Conservation (phyloP, 2,113 vertebrate species). For the Cyphomyrus discorhynchus region DNA sequence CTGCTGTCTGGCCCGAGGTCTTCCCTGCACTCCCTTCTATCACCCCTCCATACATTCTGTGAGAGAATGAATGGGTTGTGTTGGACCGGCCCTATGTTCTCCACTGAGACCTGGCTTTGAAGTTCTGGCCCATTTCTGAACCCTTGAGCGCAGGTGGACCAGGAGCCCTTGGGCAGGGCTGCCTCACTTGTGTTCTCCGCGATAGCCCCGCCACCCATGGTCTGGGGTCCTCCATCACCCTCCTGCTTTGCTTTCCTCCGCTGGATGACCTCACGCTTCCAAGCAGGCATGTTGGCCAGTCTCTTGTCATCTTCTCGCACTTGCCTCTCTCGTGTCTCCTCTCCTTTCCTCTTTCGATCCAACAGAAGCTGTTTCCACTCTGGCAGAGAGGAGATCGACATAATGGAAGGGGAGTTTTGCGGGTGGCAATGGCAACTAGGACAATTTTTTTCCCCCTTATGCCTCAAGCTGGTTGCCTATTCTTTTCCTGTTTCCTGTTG, state of each 20-base stretch:
- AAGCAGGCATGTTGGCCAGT: constrained; percentile 75
- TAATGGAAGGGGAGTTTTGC: constrained; percentile 28
- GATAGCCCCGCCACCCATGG: constrained; percentile 30
- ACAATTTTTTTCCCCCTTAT: neutral
- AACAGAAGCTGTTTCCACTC: constrained; percentile 81
- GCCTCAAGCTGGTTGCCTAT: neutral
- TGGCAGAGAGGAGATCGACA: constrained; percentile 67
- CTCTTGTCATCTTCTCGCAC: constrained; percentile 70
- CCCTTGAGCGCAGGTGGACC: constrained; percentile 25
- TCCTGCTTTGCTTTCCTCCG: constrained; percentile 69
- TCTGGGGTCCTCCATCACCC: constrained; percentile 27
- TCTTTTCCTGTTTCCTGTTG: constrained; percentile 6
- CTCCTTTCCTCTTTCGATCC: constrained; percentile 72
- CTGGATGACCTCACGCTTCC: constrained; percentile 80
- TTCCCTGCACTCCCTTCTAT: neutral
- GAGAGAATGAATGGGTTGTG: constrained; percentile 74
- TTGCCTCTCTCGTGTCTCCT: constrained; percentile 64
- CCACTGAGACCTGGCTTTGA: constrained; percentile 53
- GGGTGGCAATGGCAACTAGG: neutral
- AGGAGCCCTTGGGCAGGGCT: constrained; percentile 34
- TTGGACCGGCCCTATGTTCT: constrained; percentile 69
- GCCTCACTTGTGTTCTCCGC: constrained; percentile 41
- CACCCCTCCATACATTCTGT: constrained; percentile 52
- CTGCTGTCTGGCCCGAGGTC: neutral
- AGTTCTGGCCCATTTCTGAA: constrained; percentile 35